Evolutionary conservation across 1,140 invertebrate species (phyloP), one percentile per base, ranked within the genome.

Genomic region (Saccostrea glomerata): DNA sequence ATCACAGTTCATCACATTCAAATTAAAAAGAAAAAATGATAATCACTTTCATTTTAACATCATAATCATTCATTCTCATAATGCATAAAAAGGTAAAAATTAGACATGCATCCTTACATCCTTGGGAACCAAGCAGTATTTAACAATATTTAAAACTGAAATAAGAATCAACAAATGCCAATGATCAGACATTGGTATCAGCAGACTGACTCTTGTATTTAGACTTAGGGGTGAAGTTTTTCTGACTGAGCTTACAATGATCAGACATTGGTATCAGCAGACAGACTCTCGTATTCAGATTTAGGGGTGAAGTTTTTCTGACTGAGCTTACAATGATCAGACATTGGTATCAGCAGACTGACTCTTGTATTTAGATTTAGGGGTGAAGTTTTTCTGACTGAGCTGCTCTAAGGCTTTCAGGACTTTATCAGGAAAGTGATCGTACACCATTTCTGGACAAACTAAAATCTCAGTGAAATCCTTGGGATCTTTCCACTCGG

Each of bases 371-470:
- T 36, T 77, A 11, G 70, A 77, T 60, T 63, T 87, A 0, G 89
- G 89, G 66, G 73, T 89, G 25, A 88, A 90, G 17, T 91, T 87
- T 87, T 89, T 89, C 23, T 87, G 84, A 30, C 55, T 82, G 12
- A 92, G 87, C 47, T 90, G 89, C 60, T 89, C 63, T 17, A 92
- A 82, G 13, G 91, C 91, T 30, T 88, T 87, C 54, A 86, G 73
- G 4, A 92, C 84, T 54, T 90, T 90, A 36, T 94, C 90, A 6
- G 95, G 95, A 86, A 95, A 91, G 88, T 95, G 95, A 88, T 95
- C 94, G 11, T 91, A 85, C 23, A 95, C n/a, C 95, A 95, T 95
- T 70, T 91, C 92, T 60, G 95, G 94, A 85, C 93, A 93, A n/a
- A 95, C 94, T 17, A 93, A 88, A 70, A 95, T 94, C 56, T 94